These are phyloP conservation scores for Elgaria multicarinata DNA, from an alignment of 2,113 vertebrate genomes.

Conservation along the genomic window DNA sequence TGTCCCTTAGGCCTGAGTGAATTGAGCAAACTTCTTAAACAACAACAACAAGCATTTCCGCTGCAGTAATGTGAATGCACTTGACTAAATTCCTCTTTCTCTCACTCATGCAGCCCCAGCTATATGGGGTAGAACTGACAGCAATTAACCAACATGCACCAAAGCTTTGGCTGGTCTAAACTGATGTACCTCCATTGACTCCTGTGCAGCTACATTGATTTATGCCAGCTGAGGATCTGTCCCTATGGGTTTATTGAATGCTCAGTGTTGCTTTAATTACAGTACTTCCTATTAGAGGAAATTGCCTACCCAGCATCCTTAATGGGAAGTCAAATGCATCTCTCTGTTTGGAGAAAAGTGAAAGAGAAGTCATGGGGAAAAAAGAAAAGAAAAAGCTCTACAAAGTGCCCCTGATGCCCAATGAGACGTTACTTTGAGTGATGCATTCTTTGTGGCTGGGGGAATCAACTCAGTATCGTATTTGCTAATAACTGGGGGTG, in stretches of 20 bases:
- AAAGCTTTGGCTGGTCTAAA: slow-evolving; percentile 7
- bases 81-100: background rate
- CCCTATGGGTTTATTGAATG: slow-evolving; percentile 1
- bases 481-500: background rate
- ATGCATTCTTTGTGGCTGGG: background rate
- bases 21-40: background rate
- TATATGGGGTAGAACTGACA: background rate
- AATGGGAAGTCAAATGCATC: slow-evolving; percentile 27
- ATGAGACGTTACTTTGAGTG: background rate
- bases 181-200: background rate
- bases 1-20: too few species aligned
- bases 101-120: background rate
- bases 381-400: background rate
- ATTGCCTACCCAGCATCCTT: slow-evolving; percentile 31
- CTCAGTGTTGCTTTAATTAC: slow-evolving; percentile 36
- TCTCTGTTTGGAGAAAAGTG: slow-evolving; percentile 11
- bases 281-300: slow-evolving; percentile 26
- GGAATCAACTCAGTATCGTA: background rate
- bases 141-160: slow-evolving; percentile 12
- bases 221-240: slow-evolving; percentile 33
- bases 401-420: background rate
- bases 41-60: rapidly evolving
- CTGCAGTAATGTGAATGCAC: background rate
- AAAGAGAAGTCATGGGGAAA: slow-evolving; percentile 3
- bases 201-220: background rate